Conservation (phyloP, 2,113 vertebrate genomes). For the Acrocephalus kingi region DNA sequence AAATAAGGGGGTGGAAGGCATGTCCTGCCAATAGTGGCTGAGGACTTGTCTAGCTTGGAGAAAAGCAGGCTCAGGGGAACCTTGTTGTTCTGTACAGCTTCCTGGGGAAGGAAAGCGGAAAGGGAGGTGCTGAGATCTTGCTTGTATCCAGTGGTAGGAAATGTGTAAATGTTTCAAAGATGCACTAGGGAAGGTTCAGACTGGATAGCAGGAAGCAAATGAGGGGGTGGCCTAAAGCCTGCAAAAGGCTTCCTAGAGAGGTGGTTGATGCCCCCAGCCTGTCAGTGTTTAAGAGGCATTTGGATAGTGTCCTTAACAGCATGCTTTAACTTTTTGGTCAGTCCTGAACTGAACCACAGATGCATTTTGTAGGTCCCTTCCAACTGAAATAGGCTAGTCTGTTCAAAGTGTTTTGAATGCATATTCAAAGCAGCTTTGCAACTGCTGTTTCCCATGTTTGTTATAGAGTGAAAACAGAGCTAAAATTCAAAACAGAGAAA, state of each 20-base stretch:
- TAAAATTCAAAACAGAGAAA: neutral
- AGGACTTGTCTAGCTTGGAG: neutral
- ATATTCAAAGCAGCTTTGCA: neutral
- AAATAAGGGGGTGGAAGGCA: neutral
- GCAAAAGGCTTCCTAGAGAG: neutral
- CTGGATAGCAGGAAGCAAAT: neutral
- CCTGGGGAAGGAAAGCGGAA: neutral
- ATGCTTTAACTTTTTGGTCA: neutral
- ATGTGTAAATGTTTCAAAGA: neutral
- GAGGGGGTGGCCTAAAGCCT: neutral
- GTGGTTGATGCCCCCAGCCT: neutral
- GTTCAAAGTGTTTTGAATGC: neutral
- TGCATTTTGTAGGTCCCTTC: neutral
- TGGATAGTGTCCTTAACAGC: neutral
- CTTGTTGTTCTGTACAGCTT: neutral
- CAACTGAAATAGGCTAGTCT: neutral
- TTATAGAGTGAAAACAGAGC: neutral
- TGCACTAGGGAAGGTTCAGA: neutral
- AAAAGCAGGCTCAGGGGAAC: neutral
- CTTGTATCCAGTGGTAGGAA: rapidly evolving
- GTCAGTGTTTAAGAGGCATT: neutral
- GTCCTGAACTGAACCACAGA: neutral
- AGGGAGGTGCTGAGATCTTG: neutral
- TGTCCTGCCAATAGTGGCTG: neutral
- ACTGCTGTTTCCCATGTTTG: neutral